phyloP scores from a whole-genome alignment of 2,888 invertebrate genomes.

The Cactoblastis cactorum region DNA sequence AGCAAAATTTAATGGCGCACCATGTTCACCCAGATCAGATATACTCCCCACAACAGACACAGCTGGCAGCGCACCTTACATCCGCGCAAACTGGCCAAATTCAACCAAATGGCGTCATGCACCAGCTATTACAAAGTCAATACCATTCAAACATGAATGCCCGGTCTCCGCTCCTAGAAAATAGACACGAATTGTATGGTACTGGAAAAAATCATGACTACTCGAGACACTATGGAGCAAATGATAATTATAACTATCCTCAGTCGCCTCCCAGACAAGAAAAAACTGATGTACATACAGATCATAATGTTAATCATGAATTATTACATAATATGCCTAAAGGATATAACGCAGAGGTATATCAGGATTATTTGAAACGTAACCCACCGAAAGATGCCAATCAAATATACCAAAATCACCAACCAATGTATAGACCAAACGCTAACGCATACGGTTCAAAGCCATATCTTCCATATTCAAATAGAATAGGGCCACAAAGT shows the following conservation, averaged over 20 bases:
- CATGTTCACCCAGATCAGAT: conserved; percentile 73
- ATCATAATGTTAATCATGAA: conserved; percentile 70
- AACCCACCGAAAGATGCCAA: conserved; percentile 79
- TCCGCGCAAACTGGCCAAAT: conserved; percentile 63
- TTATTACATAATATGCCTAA: conserved; percentile 66
- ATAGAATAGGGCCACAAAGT: conserved; percentile 75
- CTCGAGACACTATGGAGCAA: conserved; percentile 75
- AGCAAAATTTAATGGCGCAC: conserved; percentile 68
- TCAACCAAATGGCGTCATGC: conserved; percentile 78
- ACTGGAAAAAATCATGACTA: conserved; percentile 76
- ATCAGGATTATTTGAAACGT: conserved; percentile 76
- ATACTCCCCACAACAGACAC: conserved; percentile 71
- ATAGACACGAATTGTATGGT: conserved; percentile 79
- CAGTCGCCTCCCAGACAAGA: conserved; percentile 72
- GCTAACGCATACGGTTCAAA: conserved; percentile 69
- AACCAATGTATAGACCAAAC: conserved; percentile 69
- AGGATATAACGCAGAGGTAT: conserved; percentile 80
- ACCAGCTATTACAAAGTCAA: conserved; percentile 71
- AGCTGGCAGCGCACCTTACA: conserved; percentile 55
- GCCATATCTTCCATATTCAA: conserved; percentile 73
- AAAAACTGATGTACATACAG: conserved; percentile 62
- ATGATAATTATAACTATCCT: conserved; percentile 76
- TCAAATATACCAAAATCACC: conserved; percentile 79
- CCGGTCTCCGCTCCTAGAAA: conserved; percentile 73
- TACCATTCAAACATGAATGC: conserved; percentile 72